Evolutionary conservation across 2,797 vertebrate genomes (phyloP).

Genomic region (Oreortyx pictus): DNA sequence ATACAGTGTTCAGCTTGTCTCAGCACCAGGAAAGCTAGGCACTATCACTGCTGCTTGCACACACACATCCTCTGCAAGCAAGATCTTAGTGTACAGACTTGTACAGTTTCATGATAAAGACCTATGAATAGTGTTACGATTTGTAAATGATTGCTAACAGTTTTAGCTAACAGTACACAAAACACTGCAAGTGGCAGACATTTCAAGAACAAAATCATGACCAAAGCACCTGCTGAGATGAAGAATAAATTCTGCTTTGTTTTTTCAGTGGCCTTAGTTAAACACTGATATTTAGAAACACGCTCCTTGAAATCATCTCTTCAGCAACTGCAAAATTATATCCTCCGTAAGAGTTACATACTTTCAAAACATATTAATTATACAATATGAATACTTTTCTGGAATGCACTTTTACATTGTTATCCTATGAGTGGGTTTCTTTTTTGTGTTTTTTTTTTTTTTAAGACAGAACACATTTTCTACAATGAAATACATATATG

Average conservation of each 20-base stretch:
- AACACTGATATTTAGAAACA: background rate
- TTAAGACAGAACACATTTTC: background rate
- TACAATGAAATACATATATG: background rate
- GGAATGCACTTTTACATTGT: background rate
- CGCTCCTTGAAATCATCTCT: background rate
- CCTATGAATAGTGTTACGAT: background rate
- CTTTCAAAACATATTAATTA: background rate
- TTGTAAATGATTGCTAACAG: background rate
- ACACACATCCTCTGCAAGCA: background rate
- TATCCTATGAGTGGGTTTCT: background rate
- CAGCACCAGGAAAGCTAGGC: background rate
- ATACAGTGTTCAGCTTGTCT: background rate
- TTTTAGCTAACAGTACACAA: background rate
- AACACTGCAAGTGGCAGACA: background rate
- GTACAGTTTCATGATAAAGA: background rate
- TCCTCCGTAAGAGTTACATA: background rate
- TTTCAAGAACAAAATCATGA: constrained; percentile 6
- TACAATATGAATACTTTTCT: background rate
- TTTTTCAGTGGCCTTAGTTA: background rate
- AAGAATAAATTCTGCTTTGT: background rate
- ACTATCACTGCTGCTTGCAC: background rate
- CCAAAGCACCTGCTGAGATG: background rate
- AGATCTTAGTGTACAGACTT: background rate
- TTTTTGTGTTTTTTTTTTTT: background rate
- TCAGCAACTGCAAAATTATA: background rate